Evolutionary conservation across 2,888 invertebrate species (phyloP), one percentile per base, ranked within the genome.

Genomic region (Aromia moschata): DNA sequence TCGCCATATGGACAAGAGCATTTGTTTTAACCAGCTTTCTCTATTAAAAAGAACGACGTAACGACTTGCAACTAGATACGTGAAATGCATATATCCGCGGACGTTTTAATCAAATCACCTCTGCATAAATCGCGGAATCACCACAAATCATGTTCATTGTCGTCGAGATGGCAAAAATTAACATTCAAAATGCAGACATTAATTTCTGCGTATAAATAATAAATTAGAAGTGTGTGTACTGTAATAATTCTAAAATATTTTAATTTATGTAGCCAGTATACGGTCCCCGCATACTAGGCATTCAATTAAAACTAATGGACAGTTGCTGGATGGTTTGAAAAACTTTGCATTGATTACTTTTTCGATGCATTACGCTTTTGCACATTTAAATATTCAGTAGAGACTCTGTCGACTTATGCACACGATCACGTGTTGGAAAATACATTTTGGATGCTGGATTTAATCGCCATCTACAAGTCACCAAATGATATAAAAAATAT

Each of bases 211-310:
- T 36, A 58, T 45, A 57, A 47, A 57, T 64, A 61, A 64, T 62
- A 64, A 64, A 64, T 54, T 64, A 56, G 62, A 56, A 59, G 47
- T 59, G 56, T 56, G 45, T 55, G 52, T 55, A 59, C 45, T 52
- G 51, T 33, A 54, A 54, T 54, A 47, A 64, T 56, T 45, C 62
- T 64, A 59, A 59, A 56, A 58, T 63, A 65, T 65, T 63, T 56
- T 65, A 64, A 64, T 64, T 61, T 64, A 64, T 64, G 37, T 55
- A 55, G 14, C 18, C 17, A 40, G 2, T 36, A 30, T 20, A 45
- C 15, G 25, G 10, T 14, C 25, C 15, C 2, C 30, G 31, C 44
- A 15, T 30, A 11, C 15, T 45, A 25, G 7, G 14, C 25, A 30
- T 45, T 45, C 44, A 45, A 45, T 45, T 30, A 45, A 16, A 45